A percentile compares a stretch with the other conserved stretches of the same genome.
Evolutionary conservation across 2,113 vertebrate species (phyloP).

Genomic region (Oncorhynchus masou): DNA sequence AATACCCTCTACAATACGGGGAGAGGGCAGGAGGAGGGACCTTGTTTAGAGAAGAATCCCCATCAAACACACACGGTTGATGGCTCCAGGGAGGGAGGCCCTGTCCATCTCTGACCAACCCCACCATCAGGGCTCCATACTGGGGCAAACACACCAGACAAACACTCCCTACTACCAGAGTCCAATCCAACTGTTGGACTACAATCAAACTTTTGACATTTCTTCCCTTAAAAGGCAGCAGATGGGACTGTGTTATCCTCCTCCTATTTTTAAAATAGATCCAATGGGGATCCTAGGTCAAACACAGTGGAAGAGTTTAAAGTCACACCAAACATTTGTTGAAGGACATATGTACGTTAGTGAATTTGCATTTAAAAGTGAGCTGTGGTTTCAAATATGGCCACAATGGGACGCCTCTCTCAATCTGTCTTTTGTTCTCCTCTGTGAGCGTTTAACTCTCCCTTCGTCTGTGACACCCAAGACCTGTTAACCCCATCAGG

Average conservation of each 20-base stretch:
- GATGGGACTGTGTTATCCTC: conserved; percentile 37
- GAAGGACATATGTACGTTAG: conserved; percentile 49
- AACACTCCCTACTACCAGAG: background rate
- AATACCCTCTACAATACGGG: conserved; percentile 15
- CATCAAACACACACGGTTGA: background rate
- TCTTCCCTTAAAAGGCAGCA: conserved; percentile 26
- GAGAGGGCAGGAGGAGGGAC: background rate
- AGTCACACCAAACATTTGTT: conserved; percentile 57
- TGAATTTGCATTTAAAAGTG: conserved; percentile 61
- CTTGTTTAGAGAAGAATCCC: background rate
- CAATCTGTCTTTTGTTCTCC: conserved; percentile 50
- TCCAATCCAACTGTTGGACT: background rate
- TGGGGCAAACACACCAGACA: background rate
- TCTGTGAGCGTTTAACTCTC: conserved; percentile 47
- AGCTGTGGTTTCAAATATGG: conserved; percentile 51
- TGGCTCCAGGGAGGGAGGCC: background rate
- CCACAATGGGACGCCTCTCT: conserved; percentile 52
- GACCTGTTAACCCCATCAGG: conserved; percentile 57
- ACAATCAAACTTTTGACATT: conserved; percentile 28
- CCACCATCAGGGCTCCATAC: background rate
- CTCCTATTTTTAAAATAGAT: conserved; percentile 44
- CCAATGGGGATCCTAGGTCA: conserved; percentile 49
- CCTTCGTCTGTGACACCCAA: conserved; percentile 55
- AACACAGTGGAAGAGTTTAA: conserved; percentile 25
- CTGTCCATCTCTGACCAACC: background rate